phyloP scores from a whole-genome alignment of 2,888 invertebrate species.

The Trichogramma evanescens region DNA sequence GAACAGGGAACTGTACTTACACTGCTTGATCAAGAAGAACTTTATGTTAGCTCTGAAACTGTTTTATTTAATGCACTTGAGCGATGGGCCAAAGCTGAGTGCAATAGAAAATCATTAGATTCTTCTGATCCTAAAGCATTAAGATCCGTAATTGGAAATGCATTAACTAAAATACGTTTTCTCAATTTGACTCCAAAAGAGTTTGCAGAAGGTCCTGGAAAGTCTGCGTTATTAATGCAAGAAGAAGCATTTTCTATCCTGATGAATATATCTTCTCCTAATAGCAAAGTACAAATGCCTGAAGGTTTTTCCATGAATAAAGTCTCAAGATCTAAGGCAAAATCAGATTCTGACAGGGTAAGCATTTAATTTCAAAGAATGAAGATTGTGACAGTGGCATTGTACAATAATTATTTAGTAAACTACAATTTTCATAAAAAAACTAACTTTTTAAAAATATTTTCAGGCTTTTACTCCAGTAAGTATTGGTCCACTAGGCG shows the following conservation, averaged over 20 bases:
- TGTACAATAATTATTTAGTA: too few species aligned
- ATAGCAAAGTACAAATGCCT: conserved; percentile 64
- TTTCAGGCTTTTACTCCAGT: background rate
- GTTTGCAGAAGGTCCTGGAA: conserved; percentile 76
- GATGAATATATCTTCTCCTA: conserved; percentile 71
- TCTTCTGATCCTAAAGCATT: conserved; percentile 33
- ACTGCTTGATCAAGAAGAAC: conserved; percentile 66
- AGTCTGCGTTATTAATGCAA: conserved; percentile 64
- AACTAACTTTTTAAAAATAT: background rate
- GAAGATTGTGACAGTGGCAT: too few species aligned
- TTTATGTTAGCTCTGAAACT: conserved; percentile 69
- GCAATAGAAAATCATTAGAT: conserved; percentile 48
- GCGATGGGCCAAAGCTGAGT: conserved; percentile 58
- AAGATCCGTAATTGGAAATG: conserved; percentile 50
- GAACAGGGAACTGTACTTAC: conserved; percentile 68
- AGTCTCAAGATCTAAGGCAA: conserved; percentile 9
- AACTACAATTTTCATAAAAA: background rate
- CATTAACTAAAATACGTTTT: conserved; percentile 71
- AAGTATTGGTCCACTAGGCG: background rate
- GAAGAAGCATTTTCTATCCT: conserved; percentile 73
- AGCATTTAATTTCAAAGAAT: too few species aligned
- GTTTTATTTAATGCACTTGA: conserved; percentile 69
- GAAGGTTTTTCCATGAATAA: conserved; percentile 58
- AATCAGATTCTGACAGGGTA: background rate
- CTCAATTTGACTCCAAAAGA: conserved; percentile 74